phyloP scores from a whole-genome alignment of 2,113 vertebrate genomes.

The Laticauda laticaudata region DNA sequence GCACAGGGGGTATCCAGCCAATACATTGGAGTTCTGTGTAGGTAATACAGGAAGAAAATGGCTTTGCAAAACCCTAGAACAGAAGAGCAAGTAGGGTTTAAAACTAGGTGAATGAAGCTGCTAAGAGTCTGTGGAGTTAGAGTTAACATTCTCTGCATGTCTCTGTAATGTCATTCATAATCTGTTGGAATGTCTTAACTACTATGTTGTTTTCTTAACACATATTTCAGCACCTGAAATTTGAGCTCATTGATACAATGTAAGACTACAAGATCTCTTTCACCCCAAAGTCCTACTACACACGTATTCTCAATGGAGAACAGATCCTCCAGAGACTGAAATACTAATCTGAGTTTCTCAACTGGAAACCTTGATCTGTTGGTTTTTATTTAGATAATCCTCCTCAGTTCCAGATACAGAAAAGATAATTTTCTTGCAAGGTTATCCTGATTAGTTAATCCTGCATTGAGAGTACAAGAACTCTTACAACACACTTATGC shows the following conservation, averaged over 20 bases:
- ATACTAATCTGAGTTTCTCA: background rate
- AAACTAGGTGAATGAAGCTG: background rate
- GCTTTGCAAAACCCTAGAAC: background rate
- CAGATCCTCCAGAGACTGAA: background rate
- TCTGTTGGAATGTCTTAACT: background rate
- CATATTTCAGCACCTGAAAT: background rate
- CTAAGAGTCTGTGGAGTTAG: too few relatives aligned
- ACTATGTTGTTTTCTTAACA: background rate
- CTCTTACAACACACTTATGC: background rate
- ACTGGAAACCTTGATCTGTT: constrained; percentile 40
- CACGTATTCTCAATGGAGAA: background rate
- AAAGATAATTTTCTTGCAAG: constrained; percentile 24
- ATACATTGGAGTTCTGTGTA: background rate
- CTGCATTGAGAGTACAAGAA: background rate
- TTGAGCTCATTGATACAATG: background rate
- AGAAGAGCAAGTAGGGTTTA: background rate
- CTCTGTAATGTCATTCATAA: background rate
- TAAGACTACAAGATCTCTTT: constrained; percentile 5
- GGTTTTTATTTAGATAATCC: constrained; percentile 47
- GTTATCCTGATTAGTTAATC: background rate
- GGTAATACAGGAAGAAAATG: background rate
- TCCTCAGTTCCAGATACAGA: constrained; percentile 6
- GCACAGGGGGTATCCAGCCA: background rate
- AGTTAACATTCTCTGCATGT: background rate
- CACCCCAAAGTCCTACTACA: background rate